A percentile compares a stretch with the other conserved stretches of the same genome.
Evolutionary conservation across 2,113 vertebrate species (phyloP).

Genomic region (Archilochus colubris): DNA sequence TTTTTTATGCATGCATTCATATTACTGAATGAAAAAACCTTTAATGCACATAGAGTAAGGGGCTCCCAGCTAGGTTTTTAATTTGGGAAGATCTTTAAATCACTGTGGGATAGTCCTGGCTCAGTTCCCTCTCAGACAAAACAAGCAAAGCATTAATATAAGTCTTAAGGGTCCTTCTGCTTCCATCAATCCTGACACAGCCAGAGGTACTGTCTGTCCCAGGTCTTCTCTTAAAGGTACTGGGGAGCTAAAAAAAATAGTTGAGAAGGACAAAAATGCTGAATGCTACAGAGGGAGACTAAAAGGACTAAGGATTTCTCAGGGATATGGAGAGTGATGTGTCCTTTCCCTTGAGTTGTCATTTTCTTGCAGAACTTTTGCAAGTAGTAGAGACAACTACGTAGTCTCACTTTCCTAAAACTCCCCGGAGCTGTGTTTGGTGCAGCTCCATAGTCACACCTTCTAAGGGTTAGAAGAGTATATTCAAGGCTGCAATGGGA

Average conservation of each 20-base stretch:
- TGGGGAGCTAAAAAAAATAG: neutral
- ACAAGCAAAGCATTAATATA: neutral
- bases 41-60: neutral
- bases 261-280: neutral
- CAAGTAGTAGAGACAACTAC: neutral
- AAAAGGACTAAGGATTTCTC: neutral
- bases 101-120: neutral
- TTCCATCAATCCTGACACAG: neutral
- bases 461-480: neutral
- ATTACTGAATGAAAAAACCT: neutral
- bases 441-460: neutral
- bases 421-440: accelerated
- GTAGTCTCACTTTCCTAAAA: neutral
- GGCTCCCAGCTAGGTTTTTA: neutral
- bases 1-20: neutral
- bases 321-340: too few relatives aligned
- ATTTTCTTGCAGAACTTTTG: neutral
- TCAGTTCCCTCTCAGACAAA: neutral
- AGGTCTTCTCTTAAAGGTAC: neutral
- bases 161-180: neutral
- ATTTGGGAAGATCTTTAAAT: neutral
- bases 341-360: neutral
- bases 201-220: neutral
- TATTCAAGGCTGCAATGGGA: neutral
- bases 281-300: neutral